Evolutionary conservation across 2,888 invertebrate species (phyloP).

Genomic region (Graphium colonna): DNA sequence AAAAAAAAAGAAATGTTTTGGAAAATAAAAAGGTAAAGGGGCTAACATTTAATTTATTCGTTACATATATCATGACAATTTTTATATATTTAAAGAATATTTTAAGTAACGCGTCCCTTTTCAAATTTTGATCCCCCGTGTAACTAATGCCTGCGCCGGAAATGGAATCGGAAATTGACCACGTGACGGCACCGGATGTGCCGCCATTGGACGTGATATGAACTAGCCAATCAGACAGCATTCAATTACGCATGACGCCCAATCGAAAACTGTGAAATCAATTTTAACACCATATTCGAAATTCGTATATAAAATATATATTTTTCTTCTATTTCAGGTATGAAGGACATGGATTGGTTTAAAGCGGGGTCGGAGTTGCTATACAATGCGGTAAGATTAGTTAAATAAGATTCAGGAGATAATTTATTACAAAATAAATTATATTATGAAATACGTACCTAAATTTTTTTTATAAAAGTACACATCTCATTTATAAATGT

Average conservation of each 20-base stretch:
- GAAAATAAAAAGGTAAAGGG: no score
- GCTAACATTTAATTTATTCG: no score
- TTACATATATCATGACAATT: no score
- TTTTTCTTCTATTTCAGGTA: constrained; percentile 51
- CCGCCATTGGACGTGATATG: constrained; percentile 62
- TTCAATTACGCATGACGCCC: constrained; percentile 57
- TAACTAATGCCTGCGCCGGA: constrained; percentile 52
- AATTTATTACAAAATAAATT: no score
- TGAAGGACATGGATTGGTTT: constrained; percentile 40
- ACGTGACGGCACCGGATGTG: constrained; percentile 64
- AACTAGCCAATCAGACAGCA: constrained; percentile 65
- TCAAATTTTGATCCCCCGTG: constrained; percentile 13
- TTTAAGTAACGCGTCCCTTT: constrained; percentile 15
- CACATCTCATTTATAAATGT: no score
- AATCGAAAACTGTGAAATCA: constrained; percentile 34
- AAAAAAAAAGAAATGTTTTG: no score
- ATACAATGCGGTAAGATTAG: constrained; percentile 35
- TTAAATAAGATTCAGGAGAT: neutral
- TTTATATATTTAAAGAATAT: constrained; percentile 1
- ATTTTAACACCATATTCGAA: constrained; percentile 32
- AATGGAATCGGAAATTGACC: constrained; percentile 70
- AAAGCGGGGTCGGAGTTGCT: constrained; percentile 8
- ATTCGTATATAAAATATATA: constrained; percentile 13
- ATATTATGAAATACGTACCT: no score
- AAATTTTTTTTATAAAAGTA: no score